Base-by-base conservation (phyloP, 2,113 vertebrate species). In the Taurulus bubalis region DNA sequence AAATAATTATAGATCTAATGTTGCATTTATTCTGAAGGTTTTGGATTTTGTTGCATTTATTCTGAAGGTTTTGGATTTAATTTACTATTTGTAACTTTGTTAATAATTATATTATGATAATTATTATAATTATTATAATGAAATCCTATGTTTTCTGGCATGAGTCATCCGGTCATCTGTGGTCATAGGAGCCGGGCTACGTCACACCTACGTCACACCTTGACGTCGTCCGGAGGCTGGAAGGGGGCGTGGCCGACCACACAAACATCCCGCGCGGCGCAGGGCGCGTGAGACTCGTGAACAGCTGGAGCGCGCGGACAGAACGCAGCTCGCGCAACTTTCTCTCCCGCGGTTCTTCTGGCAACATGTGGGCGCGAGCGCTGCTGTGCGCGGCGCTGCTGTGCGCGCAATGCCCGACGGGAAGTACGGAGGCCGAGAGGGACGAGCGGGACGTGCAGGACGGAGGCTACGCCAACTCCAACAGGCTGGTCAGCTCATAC, bases 401-500 rank as follows among this genome's bases (percentile, higher is more conserved):
- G 60, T 92, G 75, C 62, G 83, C 90, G 66, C 76, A 94, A 28
- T 87, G 86, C 58, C 85, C 87, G 65, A 80, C 87, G 11, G 82
- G 66, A 3, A 55, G 87, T 59, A 92, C 86, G 70, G 92, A 95
- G 71, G 84, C 92, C 81, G 92, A 94, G 67, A 75, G 93, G 89
- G 93, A 94, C 75, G 84, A 89, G 77, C 89, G 95, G 77, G 93
- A 90, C 7, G 89, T 95, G 1, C 90, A 90, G 45, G 93, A 95
- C 80, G 91, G 88, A 53, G 87, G 72, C 1, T 89, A 95, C 69
- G 18, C 60, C 84, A 94, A 93, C 79, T 83, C 92, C 24, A 93
- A 93, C 90, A 93, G 95, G 64, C 92, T 96, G 90, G 95, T 34
- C 34, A 34, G n/a, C n/a, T n/a, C n/a, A n/a, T n/a, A n/a, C n/a